Base-by-base conservation (phyloP, 2,113 vertebrate species). In the Ciconia maguari region DNA sequence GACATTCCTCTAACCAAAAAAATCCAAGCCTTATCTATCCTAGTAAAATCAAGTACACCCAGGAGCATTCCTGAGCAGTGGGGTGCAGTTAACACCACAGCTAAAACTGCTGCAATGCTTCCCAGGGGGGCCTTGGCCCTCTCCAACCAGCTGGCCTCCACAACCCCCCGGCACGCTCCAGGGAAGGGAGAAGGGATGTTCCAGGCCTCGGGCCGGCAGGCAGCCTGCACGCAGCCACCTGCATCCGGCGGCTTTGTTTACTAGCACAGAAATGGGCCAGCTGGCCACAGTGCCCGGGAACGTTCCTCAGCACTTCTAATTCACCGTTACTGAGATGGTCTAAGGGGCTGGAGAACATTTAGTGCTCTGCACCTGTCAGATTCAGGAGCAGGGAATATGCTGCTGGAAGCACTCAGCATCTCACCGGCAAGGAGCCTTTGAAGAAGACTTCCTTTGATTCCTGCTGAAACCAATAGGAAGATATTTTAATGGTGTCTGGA, bases 311-410 rank as follows among this genome's bases (percentile, higher is more conserved):
- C 46, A 86, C 14, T 51, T 18, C 24, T 16, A 62, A 71, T n/a
- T 66, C 34, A 27, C 17, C 9, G 1, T 32, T 34, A 70, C 32
- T 0, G 0, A 66, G 48, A 49, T 0, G 2, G 58, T 38, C 42
- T 42, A 44, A 71, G 22, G n/a, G 38, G 38, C 25, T 60, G 27
- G 71, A 65, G 80, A 79, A 71, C 65, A 48, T 24, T 55, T 25
- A 72, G 55, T 74, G n/a, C 57, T 44, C 78, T 49, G 55, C 1
- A 1, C 27, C 61, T 46, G 52, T 20, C 66, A 83, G 42, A 32
- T 13, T 7, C 22, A 49, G 58, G 36, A 85, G 61, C 71, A 42
- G n/a, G 32, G 42, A 87, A 38, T 11, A 24, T 11, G 18, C 72
- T 83, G 80, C 69, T 90, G 55, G 64, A 85, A 82, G 58, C n/a